Evolutionary conservation across 1,140 invertebrate species (phyloP).

Genomic region (Neodiprion virginianus): DNA sequence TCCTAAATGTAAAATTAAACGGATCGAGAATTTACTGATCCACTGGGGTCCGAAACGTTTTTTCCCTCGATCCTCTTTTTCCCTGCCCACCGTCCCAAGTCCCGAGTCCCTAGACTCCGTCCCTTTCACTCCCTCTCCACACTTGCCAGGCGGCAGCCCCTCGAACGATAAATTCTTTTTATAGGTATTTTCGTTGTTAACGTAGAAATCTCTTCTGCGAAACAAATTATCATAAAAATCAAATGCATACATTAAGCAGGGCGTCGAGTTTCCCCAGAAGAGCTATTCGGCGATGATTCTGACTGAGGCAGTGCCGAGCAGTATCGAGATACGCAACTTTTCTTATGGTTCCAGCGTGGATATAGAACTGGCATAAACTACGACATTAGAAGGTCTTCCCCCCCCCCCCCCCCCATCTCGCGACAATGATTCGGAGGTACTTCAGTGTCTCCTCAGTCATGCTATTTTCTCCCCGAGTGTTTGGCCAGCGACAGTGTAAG

Average conservation of each 20-base stretch:
- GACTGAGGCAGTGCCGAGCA: background rate
- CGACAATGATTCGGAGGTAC: background rate
- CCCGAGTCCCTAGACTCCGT: background rate
- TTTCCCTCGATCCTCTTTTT: background rate
- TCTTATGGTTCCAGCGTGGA: background rate
- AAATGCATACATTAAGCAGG: slow-evolving; percentile 11
- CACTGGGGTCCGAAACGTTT: slow-evolving; percentile 8
- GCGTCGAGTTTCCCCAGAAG: background rate
- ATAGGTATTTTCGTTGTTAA: slow-evolving; percentile 14
- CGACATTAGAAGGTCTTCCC: background rate
- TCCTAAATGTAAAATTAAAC: slow-evolving; percentile 17
- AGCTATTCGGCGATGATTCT: background rate
- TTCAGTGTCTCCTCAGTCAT: background rate
- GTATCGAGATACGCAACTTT: background rate
- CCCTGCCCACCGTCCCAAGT: background rate
- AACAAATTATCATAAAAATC: slow-evolving; percentile 18
- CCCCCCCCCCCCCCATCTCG: background rate
- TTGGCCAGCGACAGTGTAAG: background rate
- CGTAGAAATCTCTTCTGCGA: slow-evolving; percentile 11
- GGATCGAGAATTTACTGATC: slow-evolving; percentile 15
- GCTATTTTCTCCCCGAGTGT: background rate
- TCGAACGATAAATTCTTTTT: slow-evolving; percentile 14
- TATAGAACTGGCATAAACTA: background rate
- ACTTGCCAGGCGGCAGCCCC: slow-evolving; percentile 1
- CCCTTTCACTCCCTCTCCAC: background rate